These are phyloP conservation scores for Craseonycteris thonglongyai DNA, from an alignment of 2,113 vertebrate genomes.

Conservation along the genomic window DNA sequence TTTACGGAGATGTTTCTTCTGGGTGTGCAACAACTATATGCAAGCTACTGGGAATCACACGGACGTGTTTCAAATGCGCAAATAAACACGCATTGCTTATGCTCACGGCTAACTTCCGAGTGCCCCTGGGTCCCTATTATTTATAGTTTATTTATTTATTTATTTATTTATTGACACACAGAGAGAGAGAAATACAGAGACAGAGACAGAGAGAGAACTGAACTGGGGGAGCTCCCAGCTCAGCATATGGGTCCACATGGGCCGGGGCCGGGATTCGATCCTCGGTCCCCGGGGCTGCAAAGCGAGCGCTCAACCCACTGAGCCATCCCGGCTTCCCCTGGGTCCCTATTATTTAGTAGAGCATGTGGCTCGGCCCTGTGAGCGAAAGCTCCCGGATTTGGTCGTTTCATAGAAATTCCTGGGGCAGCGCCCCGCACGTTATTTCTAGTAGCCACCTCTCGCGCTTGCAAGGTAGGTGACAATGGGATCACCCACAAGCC, in stretches of 20 bases:
- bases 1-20: neutral
- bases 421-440: no score
- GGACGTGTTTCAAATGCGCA: neutral
- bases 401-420: neutral
- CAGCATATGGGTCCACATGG: no score
- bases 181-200: no score
- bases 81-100: neutral
- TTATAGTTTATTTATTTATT: no score
- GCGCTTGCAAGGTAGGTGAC: neutral
- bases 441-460: neutral
- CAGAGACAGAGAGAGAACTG: no score
- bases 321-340: no score
- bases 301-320: no score
- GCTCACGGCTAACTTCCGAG: neutral
- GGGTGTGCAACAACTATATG: neutral
- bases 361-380: rapidly evolving
- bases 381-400: neutral
- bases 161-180: no score
- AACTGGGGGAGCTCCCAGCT: no score
- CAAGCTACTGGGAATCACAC: neutral
- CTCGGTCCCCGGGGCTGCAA: no score
- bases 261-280: no score
- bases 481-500: neutral
- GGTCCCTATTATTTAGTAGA: neutral
- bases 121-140: neutral